Conservation (phyloP, 1,140 invertebrate genomes). For the Solenopsis invicta region DNA sequence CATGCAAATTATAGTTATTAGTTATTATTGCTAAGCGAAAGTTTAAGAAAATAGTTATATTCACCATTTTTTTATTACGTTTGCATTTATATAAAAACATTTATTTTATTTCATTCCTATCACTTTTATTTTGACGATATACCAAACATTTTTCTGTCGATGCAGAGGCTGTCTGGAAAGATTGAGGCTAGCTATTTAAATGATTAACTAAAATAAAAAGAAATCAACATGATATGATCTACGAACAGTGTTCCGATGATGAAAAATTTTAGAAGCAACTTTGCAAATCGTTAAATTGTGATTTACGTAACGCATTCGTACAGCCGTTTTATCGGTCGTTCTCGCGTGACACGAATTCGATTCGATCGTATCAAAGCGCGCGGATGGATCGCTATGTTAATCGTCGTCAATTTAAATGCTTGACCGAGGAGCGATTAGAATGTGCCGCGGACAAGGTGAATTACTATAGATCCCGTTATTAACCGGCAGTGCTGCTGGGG, state of each 20-base stretch:
- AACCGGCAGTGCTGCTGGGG: background rate
- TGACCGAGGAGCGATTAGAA: constrained; percentile 37
- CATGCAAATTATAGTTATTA: too few species aligned
- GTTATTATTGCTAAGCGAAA: too few species aligned
- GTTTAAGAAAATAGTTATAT: too few species aligned
- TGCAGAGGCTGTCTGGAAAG: background rate
- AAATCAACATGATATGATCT: background rate
- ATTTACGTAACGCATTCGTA: constrained; percentile 6
- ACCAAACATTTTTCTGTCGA: too few species aligned
- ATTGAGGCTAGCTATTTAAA: background rate
- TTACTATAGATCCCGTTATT: constrained; percentile 73
- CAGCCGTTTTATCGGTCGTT: constrained; percentile 4
- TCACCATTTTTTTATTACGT: too few species aligned
- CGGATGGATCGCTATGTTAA: constrained; percentile 19
- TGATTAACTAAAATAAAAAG: background rate
- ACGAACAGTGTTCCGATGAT: background rate
- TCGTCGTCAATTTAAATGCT: constrained; percentile 45
- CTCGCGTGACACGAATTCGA: constrained; percentile 17
- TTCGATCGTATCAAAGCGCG: background rate
- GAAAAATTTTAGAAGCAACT: background rate
- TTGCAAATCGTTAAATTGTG: background rate
- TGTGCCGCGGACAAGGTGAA: constrained; percentile 31
- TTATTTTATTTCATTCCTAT: too few species aligned
- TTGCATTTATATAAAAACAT: too few species aligned
- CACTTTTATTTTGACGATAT: too few species aligned